Evolutionary conservation across 1,140 invertebrate genomes (phyloP).

Genomic region (Penaeus chinensis): DNA sequence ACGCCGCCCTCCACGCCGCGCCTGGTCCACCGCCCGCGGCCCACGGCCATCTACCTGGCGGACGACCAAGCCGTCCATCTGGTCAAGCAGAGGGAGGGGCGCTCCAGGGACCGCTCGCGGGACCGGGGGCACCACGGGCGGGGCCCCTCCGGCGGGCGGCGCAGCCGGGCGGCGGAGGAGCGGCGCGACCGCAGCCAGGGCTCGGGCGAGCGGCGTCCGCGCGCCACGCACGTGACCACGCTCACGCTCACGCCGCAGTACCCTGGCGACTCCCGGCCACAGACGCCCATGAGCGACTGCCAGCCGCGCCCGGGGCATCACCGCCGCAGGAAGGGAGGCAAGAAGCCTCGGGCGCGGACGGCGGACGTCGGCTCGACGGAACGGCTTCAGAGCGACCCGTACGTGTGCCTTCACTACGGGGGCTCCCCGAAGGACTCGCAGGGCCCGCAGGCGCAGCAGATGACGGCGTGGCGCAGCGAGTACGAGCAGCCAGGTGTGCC

Average conservation of each 20-base stretch:
- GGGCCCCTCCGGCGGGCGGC: background rate
- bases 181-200: too few relatives aligned
- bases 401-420: slow-evolving; percentile 48
- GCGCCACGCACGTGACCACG: slow-evolving; percentile 13
- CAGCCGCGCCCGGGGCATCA: background rate
- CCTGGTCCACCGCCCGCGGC: slow-evolving; percentile 9
- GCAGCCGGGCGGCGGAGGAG: background rate
- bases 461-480: background rate
- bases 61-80: slow-evolving; percentile 30
- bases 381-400: slow-evolving; percentile 37
- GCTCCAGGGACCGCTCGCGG: background rate
- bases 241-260: slow-evolving; percentile 4
- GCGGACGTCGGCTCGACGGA: background rate
- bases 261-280: too few relatives aligned
- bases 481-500: background rate
- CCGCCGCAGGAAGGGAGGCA: slow-evolving; percentile 1
- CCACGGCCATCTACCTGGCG: slow-evolving; percentile 41
- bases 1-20: slow-evolving; percentile 3
- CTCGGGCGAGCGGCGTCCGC: background rate
- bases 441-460: slow-evolving; percentile 12
- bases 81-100: background rate
- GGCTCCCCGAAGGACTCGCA: background rate
- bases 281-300: too few relatives aligned
- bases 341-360: background rate
- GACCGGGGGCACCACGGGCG: background rate